Conservation (phyloP, 2,113 vertebrate species). For the Pelmatolapia mariae region DNA sequence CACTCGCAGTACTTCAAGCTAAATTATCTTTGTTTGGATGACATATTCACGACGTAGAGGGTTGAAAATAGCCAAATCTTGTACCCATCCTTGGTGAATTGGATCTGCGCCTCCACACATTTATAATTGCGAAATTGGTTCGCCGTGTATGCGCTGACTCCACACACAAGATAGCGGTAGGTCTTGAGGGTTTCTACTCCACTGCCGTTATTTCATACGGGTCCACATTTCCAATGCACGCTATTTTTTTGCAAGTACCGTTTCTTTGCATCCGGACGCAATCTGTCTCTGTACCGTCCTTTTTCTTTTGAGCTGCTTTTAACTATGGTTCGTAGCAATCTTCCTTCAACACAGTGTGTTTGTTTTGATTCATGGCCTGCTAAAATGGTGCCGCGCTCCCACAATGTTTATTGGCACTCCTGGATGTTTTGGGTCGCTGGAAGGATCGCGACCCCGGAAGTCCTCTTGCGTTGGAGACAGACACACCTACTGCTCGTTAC, state of each 20-base stretch:
- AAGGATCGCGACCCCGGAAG: background rate
- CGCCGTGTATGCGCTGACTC: no score
- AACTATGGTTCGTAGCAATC: accelerated
- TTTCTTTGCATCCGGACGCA: no score
- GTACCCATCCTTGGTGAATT: no score
- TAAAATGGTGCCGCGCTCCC: accelerated
- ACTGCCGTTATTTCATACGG: no score
- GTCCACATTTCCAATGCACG: no score
- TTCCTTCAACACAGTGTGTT: background rate
- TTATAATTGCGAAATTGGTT: no score
- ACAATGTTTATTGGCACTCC: accelerated
- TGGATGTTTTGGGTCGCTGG: background rate
- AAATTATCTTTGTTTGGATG: background rate
- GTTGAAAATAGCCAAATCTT: background rate
- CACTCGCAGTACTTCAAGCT: accelerated
- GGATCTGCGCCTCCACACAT: no score
- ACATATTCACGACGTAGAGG: accelerated
- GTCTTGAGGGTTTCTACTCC: no score
- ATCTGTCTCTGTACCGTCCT: no score
- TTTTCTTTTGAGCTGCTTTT: no score
- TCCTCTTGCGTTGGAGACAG: background rate
- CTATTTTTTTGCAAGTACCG: no score
- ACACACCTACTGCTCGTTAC: background rate
- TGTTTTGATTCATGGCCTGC: background rate
- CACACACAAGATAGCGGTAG: no score